These are phyloP conservation scores for Ichneumon xanthorius DNA, from an alignment of 2,888 invertebrate species.

Conservation along the genomic window DNA sequence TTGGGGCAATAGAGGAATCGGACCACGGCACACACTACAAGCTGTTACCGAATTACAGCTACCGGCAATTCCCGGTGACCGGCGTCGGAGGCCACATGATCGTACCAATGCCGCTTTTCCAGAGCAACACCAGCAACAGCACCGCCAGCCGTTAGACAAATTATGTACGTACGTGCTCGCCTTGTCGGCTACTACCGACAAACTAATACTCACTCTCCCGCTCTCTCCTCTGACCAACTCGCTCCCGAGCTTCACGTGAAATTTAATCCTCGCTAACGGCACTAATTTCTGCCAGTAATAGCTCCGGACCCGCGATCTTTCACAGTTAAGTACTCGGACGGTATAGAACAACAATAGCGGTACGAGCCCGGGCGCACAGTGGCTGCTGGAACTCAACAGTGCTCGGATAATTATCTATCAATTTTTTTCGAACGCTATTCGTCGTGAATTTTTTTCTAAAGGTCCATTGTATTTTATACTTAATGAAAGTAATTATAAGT, in stretches of 20 bases:
- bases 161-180: constrained; percentile 75
- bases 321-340: constrained; percentile 51
- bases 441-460: too few relatives aligned
- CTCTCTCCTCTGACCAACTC: constrained; percentile 5
- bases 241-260: constrained; percentile 47
- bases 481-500: too few relatives aligned
- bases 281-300: constrained; percentile 63
- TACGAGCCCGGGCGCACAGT: neutral
- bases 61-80: constrained; percentile 71
- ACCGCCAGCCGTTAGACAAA: constrained; percentile 75
- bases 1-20: constrained; percentile 38
- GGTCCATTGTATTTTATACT: too few relatives aligned
- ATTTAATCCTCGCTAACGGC: constrained; percentile 63
- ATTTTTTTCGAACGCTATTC: neutral
- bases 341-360: constrained; percentile 20
- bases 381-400: neutral
- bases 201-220: constrained; percentile 44
- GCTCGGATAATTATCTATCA: neutral
- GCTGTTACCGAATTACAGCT: constrained; percentile 79
- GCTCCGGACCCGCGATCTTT: constrained; percentile 56
- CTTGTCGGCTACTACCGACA: constrained; percentile 68
- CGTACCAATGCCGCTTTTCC: constrained; percentile 26
- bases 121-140: constrained; percentile 25
- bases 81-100: constrained; percentile 27
- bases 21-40: constrained; percentile 74